phyloP scores from a whole-genome alignment of 2,113 vertebrate species.

The Oxyruncus cristatus region DNA sequence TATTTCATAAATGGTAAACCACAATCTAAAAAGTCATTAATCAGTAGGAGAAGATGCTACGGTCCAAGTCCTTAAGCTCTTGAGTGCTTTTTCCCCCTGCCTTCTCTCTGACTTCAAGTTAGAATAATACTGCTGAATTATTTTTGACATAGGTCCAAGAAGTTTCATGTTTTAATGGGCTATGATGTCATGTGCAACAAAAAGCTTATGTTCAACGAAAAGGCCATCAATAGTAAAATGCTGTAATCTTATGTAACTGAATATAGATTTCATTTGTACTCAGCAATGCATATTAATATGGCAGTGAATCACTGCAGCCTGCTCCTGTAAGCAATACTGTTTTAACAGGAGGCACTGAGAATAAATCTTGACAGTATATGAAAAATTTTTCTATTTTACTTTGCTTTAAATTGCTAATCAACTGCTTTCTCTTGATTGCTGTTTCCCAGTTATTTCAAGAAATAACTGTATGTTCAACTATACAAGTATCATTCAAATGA shows the following conservation, averaged over 20 bases:
- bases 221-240: background rate
- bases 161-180: background rate
- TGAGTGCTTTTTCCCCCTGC: background rate
- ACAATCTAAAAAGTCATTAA: background rate
- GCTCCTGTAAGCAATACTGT: slow-evolving; percentile 29
- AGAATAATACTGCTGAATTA: background rate
- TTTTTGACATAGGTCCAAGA: background rate
- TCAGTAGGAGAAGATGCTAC: background rate
- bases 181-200: slow-evolving; percentile 17
- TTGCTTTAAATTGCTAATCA: slow-evolving; percentile 58
- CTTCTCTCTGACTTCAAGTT: background rate
- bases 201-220: background rate
- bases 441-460: slow-evolving; percentile 48
- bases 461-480: slow-evolving; percentile 31
- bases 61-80: background rate
- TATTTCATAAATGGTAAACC: background rate
- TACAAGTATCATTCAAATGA: background rate
- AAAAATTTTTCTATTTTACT: slow-evolving; percentile 43
- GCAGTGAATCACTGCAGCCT: slow-evolving; percentile 50
- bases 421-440: slow-evolving; percentile 17
- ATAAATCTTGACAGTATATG: slow-evolving; percentile 21
- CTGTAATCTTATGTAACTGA: slow-evolving; percentile 25
- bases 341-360: slow-evolving; percentile 5
- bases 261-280: slow-evolving; percentile 46
- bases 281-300: slow-evolving; percentile 49